Base-by-base conservation (phyloP, 2,113 vertebrate genomes). In the Leiothrix lutea region DNA sequence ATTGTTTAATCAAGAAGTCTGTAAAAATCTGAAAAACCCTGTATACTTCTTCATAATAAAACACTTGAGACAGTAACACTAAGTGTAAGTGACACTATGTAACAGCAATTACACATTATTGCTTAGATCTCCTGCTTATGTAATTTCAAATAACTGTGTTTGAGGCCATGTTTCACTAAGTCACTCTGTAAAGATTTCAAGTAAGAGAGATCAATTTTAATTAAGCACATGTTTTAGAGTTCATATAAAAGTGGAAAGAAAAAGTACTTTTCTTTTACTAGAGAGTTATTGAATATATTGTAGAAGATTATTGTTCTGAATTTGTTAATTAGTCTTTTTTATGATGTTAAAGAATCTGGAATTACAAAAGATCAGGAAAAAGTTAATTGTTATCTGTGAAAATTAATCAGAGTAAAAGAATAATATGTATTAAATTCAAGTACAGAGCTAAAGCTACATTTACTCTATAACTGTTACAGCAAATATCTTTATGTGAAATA, bases 191-290 rank as follows among this genome's bases (percentile, higher is more conserved):
- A 97, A 97, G 86, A 96, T 95, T 97, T 96, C 96, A 95, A 95
- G 96, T 94, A 94, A 51, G 91, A 86, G 88, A 97, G 94, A 97
- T 97, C 91, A 97, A 95, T 95, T 97, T 97, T 97, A 98, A 97
- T 97, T 97, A 97, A 97, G 92, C 82, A 88, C 67, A 91, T 94
- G 88, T 93, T 93, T 95, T 97, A 93, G 95, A 93, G 94, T 97
- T 96, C 86, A 95, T 95, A 90, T 78, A 93, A 84, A 97, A 92
- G 66, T 85, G 64, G 70, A 92, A 90, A 95, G 78, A 94, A 94
- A 94, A 85, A 86, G 51, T 24, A 38, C n/a, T 78, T 78, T 36
- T 45, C 23, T 86, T 96, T 97, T 66, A 83, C 42, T 73, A 94
- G 67, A 82, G 92, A 51, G 50, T 96, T 97, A 86, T 95, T 97